These are phyloP conservation scores for Phoebastria nigripes DNA, from an alignment of 2,797 vertebrate genomes.

Conservation along the genomic window DNA sequence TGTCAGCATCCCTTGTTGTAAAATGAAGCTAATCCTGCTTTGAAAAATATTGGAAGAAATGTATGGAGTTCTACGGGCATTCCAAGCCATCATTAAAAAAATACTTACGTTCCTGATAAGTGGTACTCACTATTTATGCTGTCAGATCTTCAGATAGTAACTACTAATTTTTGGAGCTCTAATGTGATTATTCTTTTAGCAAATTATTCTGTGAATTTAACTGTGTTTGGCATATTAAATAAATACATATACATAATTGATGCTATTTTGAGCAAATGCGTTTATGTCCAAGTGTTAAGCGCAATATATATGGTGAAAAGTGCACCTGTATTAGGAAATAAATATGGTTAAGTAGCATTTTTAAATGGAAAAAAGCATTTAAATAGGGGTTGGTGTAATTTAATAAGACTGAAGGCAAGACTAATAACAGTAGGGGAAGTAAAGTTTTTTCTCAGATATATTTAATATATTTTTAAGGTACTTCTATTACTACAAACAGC, in stretches of 20 bases:
- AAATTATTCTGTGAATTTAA: background rate
- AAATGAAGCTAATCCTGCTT: background rate
- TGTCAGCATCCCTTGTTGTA: background rate
- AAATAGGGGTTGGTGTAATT: background rate
- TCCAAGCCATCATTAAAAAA: background rate
- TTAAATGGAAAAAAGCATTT: background rate
- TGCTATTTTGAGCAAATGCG: background rate
- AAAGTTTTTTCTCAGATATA: background rate
- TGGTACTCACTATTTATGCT: background rate
- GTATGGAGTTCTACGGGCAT: background rate
- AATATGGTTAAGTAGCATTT: background rate
- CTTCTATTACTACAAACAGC: background rate
- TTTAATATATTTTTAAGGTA: background rate
- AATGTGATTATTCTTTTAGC: background rate
- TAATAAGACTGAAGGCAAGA: background rate
- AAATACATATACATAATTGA: background rate
- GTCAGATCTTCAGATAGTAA: background rate
- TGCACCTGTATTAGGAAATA: background rate
- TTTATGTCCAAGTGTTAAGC: background rate
- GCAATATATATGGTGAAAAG: background rate
- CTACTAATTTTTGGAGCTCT: background rate
- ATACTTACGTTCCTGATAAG: background rate
- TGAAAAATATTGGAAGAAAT: background rate
- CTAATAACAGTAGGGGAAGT: background rate
- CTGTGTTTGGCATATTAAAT: background rate